Evolutionary conservation across 2,113 vertebrate genomes (phyloP), one percentile per base, ranked within the genome.

Genomic region (Marmota flaviventris): DNA sequence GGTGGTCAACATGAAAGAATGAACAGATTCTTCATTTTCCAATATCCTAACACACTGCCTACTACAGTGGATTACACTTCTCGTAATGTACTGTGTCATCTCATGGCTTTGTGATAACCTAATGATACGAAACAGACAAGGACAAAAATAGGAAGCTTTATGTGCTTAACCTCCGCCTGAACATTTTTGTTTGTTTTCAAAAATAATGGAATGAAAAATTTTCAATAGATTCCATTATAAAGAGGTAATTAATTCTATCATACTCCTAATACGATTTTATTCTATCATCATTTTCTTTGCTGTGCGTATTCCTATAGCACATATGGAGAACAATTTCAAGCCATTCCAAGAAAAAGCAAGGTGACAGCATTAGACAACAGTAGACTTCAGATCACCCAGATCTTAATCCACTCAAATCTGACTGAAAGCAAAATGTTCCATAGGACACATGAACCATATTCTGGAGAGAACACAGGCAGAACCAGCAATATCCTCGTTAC

Each of bases 111-210:
- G 22, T 84, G 56, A 76, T 84, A 95, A 92, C 70, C 65, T 92
- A 89, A 93, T 87, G 83, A 97, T 76, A 96, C 61, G 86, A 96
- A 96, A 91, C 89, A 88, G 69, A 72, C 89, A 94, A 69, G 56
- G 75, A 85, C 18, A 93, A 91, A 96, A 83, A 65, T 45, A 85
- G 4, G 58, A 91, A 88, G 42, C 7, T 75, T 73, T 85, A 58
- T 34, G 7, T 27, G 20, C 14, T 86, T 89, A 78, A 58, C 22
- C 42, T 89, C 81, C 76, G 45, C 22, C 70, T 91, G 83, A 73
- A 93, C 11, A 78, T 39, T 82, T 96, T 34, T 93, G 58, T 76
- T 91, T 77, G 13, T 92, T 91, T 91, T 85, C 12, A 89, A 94
- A 96, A 95, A 53, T 6, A 92, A 51, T n/a, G 78, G 8, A 93